Evolutionary conservation across 2,888 invertebrate species (phyloP).

Genomic region (Melieria picta): DNA sequence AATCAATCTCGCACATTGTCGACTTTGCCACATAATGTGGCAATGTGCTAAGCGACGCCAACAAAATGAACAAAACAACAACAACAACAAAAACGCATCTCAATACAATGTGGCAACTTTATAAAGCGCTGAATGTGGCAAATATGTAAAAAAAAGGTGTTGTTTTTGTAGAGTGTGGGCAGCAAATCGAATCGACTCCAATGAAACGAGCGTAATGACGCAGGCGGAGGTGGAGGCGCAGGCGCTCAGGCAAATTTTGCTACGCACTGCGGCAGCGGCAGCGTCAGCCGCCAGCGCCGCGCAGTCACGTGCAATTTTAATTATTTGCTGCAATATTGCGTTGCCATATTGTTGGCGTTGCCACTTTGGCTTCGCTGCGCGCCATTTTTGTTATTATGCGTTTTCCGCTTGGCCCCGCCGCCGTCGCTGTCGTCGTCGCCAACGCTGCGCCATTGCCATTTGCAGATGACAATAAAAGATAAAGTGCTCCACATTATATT

Average conservation of each 20-base stretch:
- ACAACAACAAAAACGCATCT: not conserved
- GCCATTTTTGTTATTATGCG: conserved; percentile 7
- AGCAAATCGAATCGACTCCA: no score
- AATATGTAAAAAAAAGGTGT: no score
- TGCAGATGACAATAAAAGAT: conserved; percentile 33
- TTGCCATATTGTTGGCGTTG: not conserved
- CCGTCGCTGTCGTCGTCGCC: conserved; percentile 10
- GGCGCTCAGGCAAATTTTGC: not conserved
- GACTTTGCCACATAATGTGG: conserved; percentile 45
- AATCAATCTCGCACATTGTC: conserved; percentile 60
- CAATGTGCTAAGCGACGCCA: conserved; percentile 27
- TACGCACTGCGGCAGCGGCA: not conserved
- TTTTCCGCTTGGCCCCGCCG: not conserved
- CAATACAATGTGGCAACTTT: not conserved
- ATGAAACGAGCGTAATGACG: conserved; percentile 19
- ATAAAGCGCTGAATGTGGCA: no score
- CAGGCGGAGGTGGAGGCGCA: conserved; percentile 3
- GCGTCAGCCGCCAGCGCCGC: not conserved
- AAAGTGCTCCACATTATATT: conserved; percentile 31
- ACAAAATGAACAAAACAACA: conserved; percentile 3
- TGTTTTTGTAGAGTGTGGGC: no score
- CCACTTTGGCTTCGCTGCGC: conserved; percentile 3
- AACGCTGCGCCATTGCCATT: not conserved
- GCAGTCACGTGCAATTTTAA: conserved; percentile 32
- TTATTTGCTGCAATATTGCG: conserved; percentile 25